Evolutionary conservation across 2,113 vertebrate species (phyloP).

Genomic region (Aix galericulata): DNA sequence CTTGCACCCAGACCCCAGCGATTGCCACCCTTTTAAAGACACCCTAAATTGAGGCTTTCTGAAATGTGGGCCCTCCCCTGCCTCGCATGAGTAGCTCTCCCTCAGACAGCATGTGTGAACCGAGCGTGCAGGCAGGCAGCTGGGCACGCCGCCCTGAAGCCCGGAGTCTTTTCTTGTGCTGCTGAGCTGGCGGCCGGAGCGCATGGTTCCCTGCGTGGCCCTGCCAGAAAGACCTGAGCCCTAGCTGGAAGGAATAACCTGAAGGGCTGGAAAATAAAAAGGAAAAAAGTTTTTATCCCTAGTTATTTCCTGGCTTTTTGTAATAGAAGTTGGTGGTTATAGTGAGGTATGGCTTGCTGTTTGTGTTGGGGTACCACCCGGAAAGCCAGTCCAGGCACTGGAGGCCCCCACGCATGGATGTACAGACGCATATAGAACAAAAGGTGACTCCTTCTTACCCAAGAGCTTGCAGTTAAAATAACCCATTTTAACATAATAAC

Average conservation of each 20-base stretch:
- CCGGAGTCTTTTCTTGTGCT: neutral
- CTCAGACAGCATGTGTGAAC: neutral
- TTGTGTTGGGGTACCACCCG: neutral
- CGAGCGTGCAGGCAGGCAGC: neutral
- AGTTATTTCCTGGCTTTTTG: neutral
- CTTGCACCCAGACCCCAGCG: conserved; percentile 15
- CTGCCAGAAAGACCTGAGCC: neutral
- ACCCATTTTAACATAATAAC: too few relatives aligned
- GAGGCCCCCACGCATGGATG: neutral
- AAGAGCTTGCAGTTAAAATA: neutral
- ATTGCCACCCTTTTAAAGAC: conserved; percentile 39
- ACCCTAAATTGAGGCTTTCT: neutral
- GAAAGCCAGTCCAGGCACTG: neutral
- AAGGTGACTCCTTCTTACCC: neutral
- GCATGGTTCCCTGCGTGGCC: rapidly evolving
- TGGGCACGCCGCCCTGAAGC: neutral
- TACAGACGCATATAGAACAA: neutral
- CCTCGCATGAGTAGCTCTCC: neutral
- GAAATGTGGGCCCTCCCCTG: neutral
- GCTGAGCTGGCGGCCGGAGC: rapidly evolving
- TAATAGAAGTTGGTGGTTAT: neutral
- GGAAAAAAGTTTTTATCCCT: neutral
- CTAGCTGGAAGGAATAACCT: neutral
- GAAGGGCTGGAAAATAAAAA: neutral
- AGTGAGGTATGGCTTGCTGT: neutral